Base-by-base conservation (phyloP, 1,140 invertebrate genomes). In the Cotesia glomerata region DNA sequence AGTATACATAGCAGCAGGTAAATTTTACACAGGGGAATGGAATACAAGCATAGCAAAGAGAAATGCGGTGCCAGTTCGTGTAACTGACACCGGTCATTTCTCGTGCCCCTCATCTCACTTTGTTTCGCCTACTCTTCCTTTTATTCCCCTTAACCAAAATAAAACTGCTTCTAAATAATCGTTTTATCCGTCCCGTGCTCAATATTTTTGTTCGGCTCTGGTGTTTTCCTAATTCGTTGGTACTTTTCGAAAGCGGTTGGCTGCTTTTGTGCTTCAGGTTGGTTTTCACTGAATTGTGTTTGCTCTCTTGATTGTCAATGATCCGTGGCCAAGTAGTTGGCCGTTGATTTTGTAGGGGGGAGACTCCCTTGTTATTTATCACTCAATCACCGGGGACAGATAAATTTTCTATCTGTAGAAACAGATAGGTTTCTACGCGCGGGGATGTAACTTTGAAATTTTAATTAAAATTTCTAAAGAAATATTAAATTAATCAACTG, bases 31-130 rank as follows among this genome's bases (percentile, higher is more conserved):
- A 59, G 61, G 66, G 72, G 74, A 45, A 45, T 45, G 39, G 39
- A 45, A 45, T 45, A 45, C 11, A 45, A 45, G 69, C 64, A 78
- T 78, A 76, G 76, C 64, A 78, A 79, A 76, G 76, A 77, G 75
- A 45, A 79, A 76, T 71, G 76, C 78, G 81, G 84, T 85, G 83
- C 84, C 83, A 84, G 84, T 79, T 81, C 75, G 84, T 85, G 84
- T 85, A 84, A 85, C 82, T 79, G 82, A 84, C 83, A 85, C 84
- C 84, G 84, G 83, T 85, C 83, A 84, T 83, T 84, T 36, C 63
- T 45, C 79, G 81, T 84, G 79, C 83, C 79, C 82, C 83, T 76
- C 80, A 78, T 84, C 83, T 84, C 79, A 80, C 80, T 82, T 84
- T 84, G 79, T 84, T 74, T 77, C 79, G 78, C 74, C 71, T 77